Evolutionary conservation across 2,113 vertebrate species (phyloP), one percentile per base, ranked within the genome.

Genomic region (Riparia riparia): DNA sequence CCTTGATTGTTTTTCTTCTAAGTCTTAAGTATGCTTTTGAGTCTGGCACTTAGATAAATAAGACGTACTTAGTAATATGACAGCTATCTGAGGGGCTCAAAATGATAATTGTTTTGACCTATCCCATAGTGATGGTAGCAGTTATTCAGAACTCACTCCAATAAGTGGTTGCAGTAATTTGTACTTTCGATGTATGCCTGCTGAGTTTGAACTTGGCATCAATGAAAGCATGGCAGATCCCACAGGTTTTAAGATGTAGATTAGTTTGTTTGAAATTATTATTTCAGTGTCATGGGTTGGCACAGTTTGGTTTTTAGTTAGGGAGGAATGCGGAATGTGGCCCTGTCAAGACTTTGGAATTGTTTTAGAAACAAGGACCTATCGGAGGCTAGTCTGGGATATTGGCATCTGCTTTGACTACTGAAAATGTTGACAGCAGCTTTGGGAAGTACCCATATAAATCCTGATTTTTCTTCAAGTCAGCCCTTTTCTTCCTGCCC

Each of bases 21-120:
- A 51, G 37, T 69, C 45, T 57, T 60, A 61, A 79, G 74, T 39
- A 47, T 0, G 1, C 45, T 64, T 92, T 87, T 72, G 34, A 71
- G 29, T 51, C 22, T 66, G 44, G 11, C 17, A 79, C 6, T 87
- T 82, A 34, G 29, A 32, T 45, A 51, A 24, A 14, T 34, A 42
- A 90, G 61, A 44, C 39, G 47, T 42, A 53, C 32, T 90, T 71
- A 66, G 34, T 74, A 78, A 58, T 17, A 26, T 20, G 95, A 85
- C 26, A 87, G 39, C 51, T 88, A 29, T 64, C 41, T 44, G 31
- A 89, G 24, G 9, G 31, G 45, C 17, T 92, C 54, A 61, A 53
- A 92, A 89, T 77, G 24, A 49, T 86, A 90, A 92, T 80, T 86
- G 21, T 57, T 94, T 90, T 83, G 68, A 89, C 89, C 80, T 76